Percentiles rank a stretch among this genome's conserved stretches.
phyloP scores from a whole-genome alignment of 2,888 invertebrate genomes.

The Dione juno region DNA sequence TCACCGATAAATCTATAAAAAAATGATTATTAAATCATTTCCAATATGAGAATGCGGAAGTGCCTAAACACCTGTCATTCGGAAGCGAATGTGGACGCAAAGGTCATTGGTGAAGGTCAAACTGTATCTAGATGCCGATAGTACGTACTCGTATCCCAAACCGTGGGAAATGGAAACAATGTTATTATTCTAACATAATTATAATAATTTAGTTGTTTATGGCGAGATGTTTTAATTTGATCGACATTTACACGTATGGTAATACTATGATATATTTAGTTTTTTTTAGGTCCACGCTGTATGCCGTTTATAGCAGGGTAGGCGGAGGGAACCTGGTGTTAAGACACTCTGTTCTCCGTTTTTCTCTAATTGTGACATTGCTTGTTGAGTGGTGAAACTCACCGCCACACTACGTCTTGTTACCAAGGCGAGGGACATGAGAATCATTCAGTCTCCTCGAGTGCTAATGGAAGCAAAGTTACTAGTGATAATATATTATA shows the following conservation, averaged over 20 bases:
- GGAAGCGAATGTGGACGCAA: constrained; percentile 60
- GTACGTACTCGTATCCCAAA: constrained; percentile 69
- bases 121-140: constrained; percentile 65
- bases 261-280: neutral
- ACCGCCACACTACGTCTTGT: no score
- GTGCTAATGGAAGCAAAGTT: no score
- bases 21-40: neutral
- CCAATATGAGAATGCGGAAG: constrained; percentile 33
- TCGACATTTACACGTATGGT: neutral
- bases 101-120: constrained; percentile 58
- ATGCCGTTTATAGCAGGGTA: no score
- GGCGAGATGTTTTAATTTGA: constrained; percentile 33
- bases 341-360: no score
- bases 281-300: no score
- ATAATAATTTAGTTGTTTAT: constrained; percentile 71
- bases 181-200: constrained; percentile 70
- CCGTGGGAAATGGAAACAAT: constrained; percentile 73
- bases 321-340: no score
- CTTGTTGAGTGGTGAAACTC: no score
- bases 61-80: constrained; percentile 41
- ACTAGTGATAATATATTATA: no score
- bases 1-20: neutral
- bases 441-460: no score
- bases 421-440: no score
- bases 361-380: no score